Conservation (phyloP, 2,888 invertebrate species). For the Alloscopus bannaensis region DNA sequence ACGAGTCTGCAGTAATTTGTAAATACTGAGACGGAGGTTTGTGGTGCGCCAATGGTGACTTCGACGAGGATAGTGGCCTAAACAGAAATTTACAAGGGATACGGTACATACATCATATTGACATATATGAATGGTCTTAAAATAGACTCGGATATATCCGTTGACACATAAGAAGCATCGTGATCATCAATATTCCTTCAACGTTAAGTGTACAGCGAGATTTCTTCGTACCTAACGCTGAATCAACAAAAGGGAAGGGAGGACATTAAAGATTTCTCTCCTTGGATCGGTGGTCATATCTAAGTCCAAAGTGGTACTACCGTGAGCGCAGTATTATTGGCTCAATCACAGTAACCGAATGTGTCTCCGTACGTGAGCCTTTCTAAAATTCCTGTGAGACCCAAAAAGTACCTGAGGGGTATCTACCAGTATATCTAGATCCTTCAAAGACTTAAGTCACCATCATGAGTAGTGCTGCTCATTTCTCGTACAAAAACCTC, state of each 20-base stretch:
- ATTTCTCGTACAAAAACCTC: constrained; percentile 31
- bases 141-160: constrained; percentile 37
- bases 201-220: too few species aligned
- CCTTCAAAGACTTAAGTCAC: constrained; percentile 23
- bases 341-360: too few species aligned
- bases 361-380: constrained; percentile 28
- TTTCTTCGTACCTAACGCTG: neutral
- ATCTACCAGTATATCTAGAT: constrained; percentile 20
- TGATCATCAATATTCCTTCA: neutral
- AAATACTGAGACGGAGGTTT: too few species aligned
- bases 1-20: too few species aligned
- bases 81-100: too few species aligned
- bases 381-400: constrained; percentile 47
- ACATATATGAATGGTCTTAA: constrained; percentile 45
- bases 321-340: too few species aligned
- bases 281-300: constrained; percentile 43
- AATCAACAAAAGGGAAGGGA: constrained; percentile 22
- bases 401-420: neutral
- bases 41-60: too few species aligned
- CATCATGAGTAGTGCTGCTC: constrained; percentile 38
- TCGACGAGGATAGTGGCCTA: too few species aligned
- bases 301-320: too few species aligned
- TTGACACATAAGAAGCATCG: neutral
- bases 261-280: constrained; percentile 47
- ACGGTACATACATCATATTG: too few species aligned